Percentiles rank a stretch among this genome's conserved stretches.
These are phyloP conservation scores for Drosophila truncata DNA, from an alignment of 1,140 invertebrate genomes.

Conservation along the genomic window DNA sequence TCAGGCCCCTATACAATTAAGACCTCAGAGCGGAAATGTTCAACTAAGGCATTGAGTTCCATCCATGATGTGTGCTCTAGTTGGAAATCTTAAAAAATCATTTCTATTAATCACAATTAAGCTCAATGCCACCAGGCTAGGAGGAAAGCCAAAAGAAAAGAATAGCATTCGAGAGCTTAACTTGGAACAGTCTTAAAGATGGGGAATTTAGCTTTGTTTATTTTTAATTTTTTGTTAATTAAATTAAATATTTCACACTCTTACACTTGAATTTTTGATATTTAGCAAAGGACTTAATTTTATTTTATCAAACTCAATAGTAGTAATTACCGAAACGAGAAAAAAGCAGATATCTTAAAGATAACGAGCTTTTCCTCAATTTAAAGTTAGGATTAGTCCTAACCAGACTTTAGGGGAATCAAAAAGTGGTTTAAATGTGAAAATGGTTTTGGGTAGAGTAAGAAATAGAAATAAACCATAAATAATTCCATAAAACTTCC, in stretches of 20 bases:
- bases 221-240: background rate
- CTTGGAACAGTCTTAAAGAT: background rate
- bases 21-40: slow-evolving; percentile 38
- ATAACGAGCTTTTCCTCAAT: background rate
- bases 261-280: too few relatives aligned
- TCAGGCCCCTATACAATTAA: slow-evolving; percentile 6
- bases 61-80: slow-evolving; percentile 22
- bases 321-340: too few relatives aligned
- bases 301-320: too few relatives aligned
- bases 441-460: background rate
- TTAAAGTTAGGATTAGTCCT: background rate
- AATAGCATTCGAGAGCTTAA: too few relatives aligned
- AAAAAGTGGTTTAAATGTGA: background rate
- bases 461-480: background rate
- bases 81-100: slow-evolving; percentile 42
- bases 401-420: background rate
- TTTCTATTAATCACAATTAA: slow-evolving; percentile 67
- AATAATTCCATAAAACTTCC: too few relatives aligned
- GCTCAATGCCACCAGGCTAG: slow-evolving; percentile 19
- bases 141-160: background rate
- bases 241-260: background rate
- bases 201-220: background rate
- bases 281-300: too few relatives aligned
- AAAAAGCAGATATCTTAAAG: background rate
- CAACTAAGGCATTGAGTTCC: slow-evolving; percentile 43